Percentiles rank a stretch among this genome's conserved stretches.
Evolutionary conservation across 2,888 invertebrate species (phyloP).

Genomic region (Terebella lapidaria): DNA sequence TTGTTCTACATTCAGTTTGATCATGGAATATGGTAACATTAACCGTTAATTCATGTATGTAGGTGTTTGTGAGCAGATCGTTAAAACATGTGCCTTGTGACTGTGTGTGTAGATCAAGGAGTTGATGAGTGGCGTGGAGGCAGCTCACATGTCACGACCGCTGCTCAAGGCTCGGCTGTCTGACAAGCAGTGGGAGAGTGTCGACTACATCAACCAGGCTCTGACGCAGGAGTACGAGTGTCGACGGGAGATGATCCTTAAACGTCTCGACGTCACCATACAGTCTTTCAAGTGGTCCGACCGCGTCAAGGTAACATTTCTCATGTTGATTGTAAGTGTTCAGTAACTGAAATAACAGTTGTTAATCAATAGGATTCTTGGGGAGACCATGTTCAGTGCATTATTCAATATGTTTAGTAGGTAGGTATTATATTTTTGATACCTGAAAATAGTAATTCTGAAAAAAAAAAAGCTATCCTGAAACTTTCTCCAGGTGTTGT

Average conservation of each 20-base stretch:
- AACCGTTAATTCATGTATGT: background rate
- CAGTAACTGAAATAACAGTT: too few species aligned
- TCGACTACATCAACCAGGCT: conserved; percentile 68
- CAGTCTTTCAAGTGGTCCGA: conserved; percentile 78
- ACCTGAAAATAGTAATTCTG: background rate
- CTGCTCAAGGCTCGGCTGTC: conserved; percentile 68
- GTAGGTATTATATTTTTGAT: too few species aligned
- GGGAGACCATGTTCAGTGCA: too few species aligned
- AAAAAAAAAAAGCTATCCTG: too few species aligned
- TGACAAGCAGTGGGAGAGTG: conserved; percentile 75
- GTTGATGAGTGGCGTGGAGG: conserved; percentile 45
- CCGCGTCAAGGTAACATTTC: conserved; percentile 58
- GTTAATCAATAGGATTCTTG: too few species aligned
- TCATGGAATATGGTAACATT: background rate
- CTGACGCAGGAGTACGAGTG: conserved; percentile 77
- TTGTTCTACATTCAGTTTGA: too few species aligned
- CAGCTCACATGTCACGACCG: conserved; percentile 68
- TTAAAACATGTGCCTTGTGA: background rate
- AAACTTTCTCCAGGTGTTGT: too few species aligned
- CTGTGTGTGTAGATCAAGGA: conserved; percentile 55
- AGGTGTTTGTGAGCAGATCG: background rate
- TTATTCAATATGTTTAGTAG: too few species aligned
- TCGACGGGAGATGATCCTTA: conserved; percentile 79
- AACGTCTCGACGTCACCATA: conserved; percentile 89
- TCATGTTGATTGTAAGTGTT: too few species aligned